Evolutionary conservation across 2,113 vertebrate species (phyloP), one percentile per base, ranked within the genome.

Genomic region (Nothocercus nigrocapillus): DNA sequence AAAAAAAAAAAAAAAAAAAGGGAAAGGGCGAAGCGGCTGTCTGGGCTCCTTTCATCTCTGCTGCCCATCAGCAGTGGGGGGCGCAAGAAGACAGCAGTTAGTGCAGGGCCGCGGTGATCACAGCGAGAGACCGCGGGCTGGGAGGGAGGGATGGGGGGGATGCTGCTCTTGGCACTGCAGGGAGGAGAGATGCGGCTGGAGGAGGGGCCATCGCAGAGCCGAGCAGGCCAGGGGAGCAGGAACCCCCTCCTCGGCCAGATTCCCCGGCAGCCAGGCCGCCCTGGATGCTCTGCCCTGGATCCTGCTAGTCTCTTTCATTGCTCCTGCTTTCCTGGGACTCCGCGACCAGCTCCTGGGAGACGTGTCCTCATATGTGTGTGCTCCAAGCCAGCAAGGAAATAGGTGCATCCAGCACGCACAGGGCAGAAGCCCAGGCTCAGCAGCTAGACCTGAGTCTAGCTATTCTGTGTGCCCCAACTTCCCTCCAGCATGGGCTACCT

Each of bases 21-120:
- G 6, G 1, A 8, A 2, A 32, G 54, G 90, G 53, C 4, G 44
- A 87, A 16, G 42, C 53, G 85, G 45, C 82, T 32, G 49, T 6
- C 25, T 27, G 38, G 72, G 64, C 34, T 73, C 94, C 96, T 97
- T 97, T 97, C 94, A 97, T 97, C 97, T 96, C 96, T 96, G 94
- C 97, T 95, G 95, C 95, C 96, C 96, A 75, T 91, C 95, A 97
- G 98, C 98, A 98, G 98, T 98, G 93, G 98, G 98, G 98, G 98
- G 98, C 98, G 98, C 98, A 98, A 97, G 98, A 93, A 98, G 98
- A 98, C 98, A 98, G 98, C 98, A 98, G 93, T 98, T 98, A 81
- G 90, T 81, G 87, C 66, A 74, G 84, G 51, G 81, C 88, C 70
- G 95, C 75, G 58, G 95, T 94, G 96, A 89, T 95, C 63, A 59